Conservation (phyloP, 1,140 invertebrate genomes). For the Araneus ventricosus region DNA sequence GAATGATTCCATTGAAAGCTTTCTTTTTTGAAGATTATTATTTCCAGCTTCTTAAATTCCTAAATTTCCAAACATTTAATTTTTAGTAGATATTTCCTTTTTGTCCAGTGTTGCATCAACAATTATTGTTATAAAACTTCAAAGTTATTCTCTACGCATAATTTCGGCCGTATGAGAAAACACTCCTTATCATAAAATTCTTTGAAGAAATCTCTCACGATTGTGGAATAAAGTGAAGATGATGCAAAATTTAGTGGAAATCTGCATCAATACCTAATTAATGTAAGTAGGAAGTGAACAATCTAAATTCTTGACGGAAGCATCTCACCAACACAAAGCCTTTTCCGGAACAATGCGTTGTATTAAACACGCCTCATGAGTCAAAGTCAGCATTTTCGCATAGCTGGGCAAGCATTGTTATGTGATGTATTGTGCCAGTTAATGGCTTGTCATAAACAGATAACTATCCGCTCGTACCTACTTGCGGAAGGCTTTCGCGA, state of each 20-base stretch:
- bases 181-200: background rate
- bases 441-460: slow-evolving; percentile 32
- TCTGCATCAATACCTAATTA: background rate
- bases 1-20: background rate
- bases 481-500: background rate
- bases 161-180: no score
- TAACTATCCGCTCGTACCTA: background rate
- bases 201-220: background rate
- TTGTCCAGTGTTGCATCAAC: no score
- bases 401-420: background rate
- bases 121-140: no score
- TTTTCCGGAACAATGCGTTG: background rate
- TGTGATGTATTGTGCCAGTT: slow-evolving; percentile 26
- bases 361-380: background rate
- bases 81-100: background rate
- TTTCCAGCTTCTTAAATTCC: background rate
- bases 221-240: background rate
- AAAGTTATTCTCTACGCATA: no score
- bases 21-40: background rate
- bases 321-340: background rate
- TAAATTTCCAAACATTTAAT: background rate
- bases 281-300: background rate
- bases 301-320: background rate
- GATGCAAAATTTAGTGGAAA: background rate
- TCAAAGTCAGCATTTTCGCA: slow-evolving; percentile 43